Conservation (phyloP, 53 echinoderm and acorn worm species). For the Mesocentrotus franciscanus region DNA sequence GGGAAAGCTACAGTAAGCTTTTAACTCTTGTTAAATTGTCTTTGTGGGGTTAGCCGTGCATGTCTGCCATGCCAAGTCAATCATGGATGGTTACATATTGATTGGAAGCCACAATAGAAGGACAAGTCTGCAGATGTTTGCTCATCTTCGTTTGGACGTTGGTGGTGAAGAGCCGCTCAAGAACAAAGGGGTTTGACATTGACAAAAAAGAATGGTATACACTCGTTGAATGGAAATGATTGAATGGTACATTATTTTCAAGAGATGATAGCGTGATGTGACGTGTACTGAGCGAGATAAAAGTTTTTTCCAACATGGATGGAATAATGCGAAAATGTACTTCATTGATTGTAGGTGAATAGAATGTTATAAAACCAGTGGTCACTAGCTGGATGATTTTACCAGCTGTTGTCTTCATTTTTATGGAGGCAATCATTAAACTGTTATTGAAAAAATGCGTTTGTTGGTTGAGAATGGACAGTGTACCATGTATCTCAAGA, state of each 20-base stretch:
- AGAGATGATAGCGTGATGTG: no score
- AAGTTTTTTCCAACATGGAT: no score
- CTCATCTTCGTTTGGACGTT: background rate
- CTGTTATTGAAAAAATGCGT: no score
- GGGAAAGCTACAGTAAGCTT: background rate
- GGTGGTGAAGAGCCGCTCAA: slow-evolving; percentile 5
- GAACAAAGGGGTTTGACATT: slow-evolving; percentile 30
- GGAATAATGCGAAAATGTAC: no score
- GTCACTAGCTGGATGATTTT: no score
- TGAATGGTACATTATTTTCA: background rate
- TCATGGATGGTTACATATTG: slow-evolving; percentile 53
- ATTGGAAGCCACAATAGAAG: slow-evolving; percentile 46
- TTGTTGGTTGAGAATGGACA: no score
- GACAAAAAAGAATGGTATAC: background rate
- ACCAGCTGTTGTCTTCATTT: no score
- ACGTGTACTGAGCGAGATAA: no score
- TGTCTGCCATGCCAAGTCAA: slow-evolving; percentile 36
- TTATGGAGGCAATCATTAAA: no score
- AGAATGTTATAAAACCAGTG: no score
- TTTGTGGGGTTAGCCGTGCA: slow-evolving; percentile 8
- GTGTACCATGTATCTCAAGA: no score
- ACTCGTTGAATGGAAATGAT: background rate
- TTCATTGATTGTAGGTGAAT: no score
- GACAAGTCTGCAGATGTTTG: slow-evolving; percentile 45
- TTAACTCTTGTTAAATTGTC: slow-evolving; percentile 17